Evolutionary conservation across 2,888 invertebrate species (phyloP), one percentile per base, ranked within the genome.

Genomic region (Lutraria lutraria): DNA sequence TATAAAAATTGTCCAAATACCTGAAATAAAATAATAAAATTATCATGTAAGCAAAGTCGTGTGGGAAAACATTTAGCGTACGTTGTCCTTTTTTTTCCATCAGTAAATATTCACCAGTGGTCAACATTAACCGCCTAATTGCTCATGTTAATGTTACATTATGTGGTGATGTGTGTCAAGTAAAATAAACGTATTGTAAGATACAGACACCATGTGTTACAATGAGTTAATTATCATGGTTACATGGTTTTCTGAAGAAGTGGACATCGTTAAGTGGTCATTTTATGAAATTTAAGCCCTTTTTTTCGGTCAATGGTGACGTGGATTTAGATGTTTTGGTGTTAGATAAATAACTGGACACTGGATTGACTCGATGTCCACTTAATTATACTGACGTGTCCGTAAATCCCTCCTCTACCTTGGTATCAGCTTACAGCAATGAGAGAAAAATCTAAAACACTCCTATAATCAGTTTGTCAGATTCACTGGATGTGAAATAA

Each of bases 191-290:
- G 12, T 19, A 16, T 31, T 15, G 31, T 76, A 31, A 31, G 4
- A 31, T 19, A 76, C 4, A 15, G 2, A 15, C 76, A 34, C 19
- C 15, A 19, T 0, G 31, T 76, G 76, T 34, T 31, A 31, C 15
- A 31, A 76, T 34, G 76, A 25, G 31, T 34, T 34, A 76, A 76
- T 76, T 76, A 76, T 76, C 25, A 76, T 25, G 29, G 34, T 34
- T 76, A 76, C 76, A 76, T 3, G 76, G 15, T 34, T 31, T 76
- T 76, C 76, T 76, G 76, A 76, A 76, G 76, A 31, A 76, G 31
- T 76, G 76, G 76, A 76, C 76, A 76, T 34, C 19, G 31, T 31
- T 31, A 31, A 15, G 31, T 76, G 76, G 76, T 76, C 76, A 76
- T 76, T 76, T 31, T 15, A 76, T 76, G 76, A 34, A 19, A 76